Base-by-base conservation (phyloP, 2,888 invertebrate species). In the Elmis aenea region DNA sequence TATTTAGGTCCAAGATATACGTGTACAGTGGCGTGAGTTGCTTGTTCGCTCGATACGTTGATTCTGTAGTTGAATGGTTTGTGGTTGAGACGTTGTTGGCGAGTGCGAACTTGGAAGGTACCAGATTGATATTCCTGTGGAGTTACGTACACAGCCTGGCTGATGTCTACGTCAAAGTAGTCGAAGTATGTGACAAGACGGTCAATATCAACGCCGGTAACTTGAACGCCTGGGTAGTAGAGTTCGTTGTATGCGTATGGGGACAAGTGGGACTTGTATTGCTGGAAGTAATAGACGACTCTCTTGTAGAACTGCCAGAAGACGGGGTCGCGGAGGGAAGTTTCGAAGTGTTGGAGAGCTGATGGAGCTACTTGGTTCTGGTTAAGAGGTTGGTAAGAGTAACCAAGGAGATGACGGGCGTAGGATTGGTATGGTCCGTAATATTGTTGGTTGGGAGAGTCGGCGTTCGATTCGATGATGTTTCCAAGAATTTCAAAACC, bases 1-100 rank as follows among this genome's bases (percentile, higher is more conserved):
- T 76, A 79, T 63, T 81, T 83, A 4, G 85, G 85, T 45, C 81
- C 84, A 20, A 84, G 54, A 73, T 79, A 85, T 13, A 82, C 65
- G 49, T 78, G 78, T 35, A 85, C 62, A 8, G 75, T 70, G 2
- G 75, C 80, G 41, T 77, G 72, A 20, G 67, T 67, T 5, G 70
- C 66, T 44, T 75, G 71, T 30, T 81, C 77, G 34, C 82, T 74
- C 33, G 73, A 71, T 11, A 85, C 64, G 24, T 74, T 68, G 47
- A 83, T 64, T 38, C 71, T 72, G 45, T 80, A 71, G 35, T 68
- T 71, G 72, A 84, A 86, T 2, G 75, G 72, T 43, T 81, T 76
- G 68, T 84, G 80, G 66, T 82, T 81, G 18, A 86, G 68, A 50
- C 85, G 81, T 46, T 76, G 72, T 61, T 85, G 83, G 31, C 79